Conservation (phyloP, 2,113 vertebrate species). For the Aleadryas rufinucha region DNA sequence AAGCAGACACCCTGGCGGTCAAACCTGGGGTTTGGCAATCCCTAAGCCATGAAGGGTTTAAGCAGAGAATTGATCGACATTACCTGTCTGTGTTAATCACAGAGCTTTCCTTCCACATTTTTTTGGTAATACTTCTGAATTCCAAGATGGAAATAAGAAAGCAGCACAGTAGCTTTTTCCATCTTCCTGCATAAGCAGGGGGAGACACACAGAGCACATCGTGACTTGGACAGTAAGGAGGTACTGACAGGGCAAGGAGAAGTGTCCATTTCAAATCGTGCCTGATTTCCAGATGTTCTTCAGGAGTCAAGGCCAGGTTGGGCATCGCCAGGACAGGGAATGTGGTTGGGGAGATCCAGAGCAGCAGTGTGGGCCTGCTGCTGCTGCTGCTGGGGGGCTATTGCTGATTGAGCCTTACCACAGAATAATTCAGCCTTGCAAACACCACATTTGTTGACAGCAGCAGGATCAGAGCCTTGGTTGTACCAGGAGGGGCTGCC, state of each 20-base stretch:
- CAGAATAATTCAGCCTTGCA: background rate
- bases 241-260: background rate
- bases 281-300: background rate
- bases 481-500: background rate
- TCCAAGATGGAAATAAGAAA: background rate
- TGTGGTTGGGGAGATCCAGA: background rate
- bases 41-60: background rate
- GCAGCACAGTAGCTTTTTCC: background rate
- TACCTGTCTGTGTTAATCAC: background rate
- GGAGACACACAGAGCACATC: rapidly evolving
- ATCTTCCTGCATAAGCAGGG: background rate
- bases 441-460: rapidly evolving
- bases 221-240: rapidly evolving
- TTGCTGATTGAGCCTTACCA: background rate
- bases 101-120: background rate
- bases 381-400: background rate
- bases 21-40: background rate
- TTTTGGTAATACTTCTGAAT: background rate
- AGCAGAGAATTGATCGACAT: background rate
- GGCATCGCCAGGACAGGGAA: rapidly evolving
- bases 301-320: background rate
- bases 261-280: rapidly evolving
- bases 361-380: background rate
- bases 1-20: background rate
- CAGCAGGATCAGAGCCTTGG: background rate